A percentile compares a stretch with the other conserved stretches of the same genome.
Evolutionary conservation across 2,797 vertebrate genomes (phyloP).

Genomic region (Liparis tanakae): DNA sequence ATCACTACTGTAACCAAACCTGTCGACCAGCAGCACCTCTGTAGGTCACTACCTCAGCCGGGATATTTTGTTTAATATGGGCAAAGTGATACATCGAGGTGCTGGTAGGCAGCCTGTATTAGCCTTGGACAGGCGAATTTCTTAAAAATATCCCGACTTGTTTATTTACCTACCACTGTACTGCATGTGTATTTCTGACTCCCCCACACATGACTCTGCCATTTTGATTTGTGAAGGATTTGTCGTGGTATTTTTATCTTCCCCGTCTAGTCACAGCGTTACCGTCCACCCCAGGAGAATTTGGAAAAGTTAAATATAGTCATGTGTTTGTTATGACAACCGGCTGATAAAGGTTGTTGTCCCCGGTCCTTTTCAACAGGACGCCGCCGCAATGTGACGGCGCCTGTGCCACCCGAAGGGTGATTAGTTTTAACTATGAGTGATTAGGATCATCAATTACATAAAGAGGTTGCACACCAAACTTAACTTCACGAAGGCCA

Average conservation of each 20-base stretch:
- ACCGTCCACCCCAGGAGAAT: slow-evolving; percentile 16
- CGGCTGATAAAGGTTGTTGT: slow-evolving; percentile 31
- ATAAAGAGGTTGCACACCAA: slow-evolving; percentile 8
- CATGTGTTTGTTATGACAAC: slow-evolving; percentile 74
- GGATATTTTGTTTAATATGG: background rate
- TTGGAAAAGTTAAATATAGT: slow-evolving; percentile 26
- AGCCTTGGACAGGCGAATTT: background rate
- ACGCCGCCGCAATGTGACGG: slow-evolving; percentile 1
- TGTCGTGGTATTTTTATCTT: slow-evolving; percentile 39
- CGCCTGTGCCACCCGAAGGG: slow-evolving; percentile 1
- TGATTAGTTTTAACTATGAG: slow-evolving; percentile 10
- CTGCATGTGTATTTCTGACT: background rate
- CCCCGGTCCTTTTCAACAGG: slow-evolving; percentile 38
- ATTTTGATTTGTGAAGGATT: slow-evolving; percentile 8
- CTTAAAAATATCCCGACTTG: background rate
- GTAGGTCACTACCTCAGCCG: background rate
- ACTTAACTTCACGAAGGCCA: background rate
- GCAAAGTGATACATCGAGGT: background rate
- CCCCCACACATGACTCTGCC: background rate
- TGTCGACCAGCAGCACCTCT: background rate
- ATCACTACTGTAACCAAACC: background rate
- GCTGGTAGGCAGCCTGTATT: background rate
- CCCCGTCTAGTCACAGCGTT: background rate
- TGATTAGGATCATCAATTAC: background rate
- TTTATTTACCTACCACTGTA: background rate